Evolutionary conservation across 2,113 vertebrate species (phyloP), one percentile per base, ranked within the genome.

Genomic region (Hymenochirus boettgeri): DNA sequence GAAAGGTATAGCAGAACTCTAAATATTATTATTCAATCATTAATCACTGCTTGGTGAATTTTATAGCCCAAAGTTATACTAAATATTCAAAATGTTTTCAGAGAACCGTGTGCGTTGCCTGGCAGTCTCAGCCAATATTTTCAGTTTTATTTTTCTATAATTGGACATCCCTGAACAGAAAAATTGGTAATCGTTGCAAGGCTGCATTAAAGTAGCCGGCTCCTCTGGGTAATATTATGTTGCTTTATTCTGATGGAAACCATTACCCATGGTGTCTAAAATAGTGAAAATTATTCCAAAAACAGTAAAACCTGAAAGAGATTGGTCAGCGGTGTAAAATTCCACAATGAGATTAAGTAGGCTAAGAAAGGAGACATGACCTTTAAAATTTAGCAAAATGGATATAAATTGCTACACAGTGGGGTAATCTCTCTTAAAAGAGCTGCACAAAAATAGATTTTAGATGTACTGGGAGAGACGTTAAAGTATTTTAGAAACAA

Each of bases 261-360:
- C n/a, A 42, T 42, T 42, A 42, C 39, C 39, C n/a, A 42, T n/a
- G 17, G 11, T 42, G 39, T 42, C 13, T n/a, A 42, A 42, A 17
- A 42, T 42, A 17, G 13, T n/a, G 39, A 42, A 42, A 15, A 42
- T 42, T 42, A 42, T 42, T 42, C n/a, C 39, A 42, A 17, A n/a
- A 17, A 17, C 39, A n/a, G 39, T 42, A 42, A 42, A 42, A 42
- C 17, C 39, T 15, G 2, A 42, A 42, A 42, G 6, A 42, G 39
- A 42, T 42, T 42, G 39, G 39, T 42, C 39, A 42, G n/a, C 39
- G n/a, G 39, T 42, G 39, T 42, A 42, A 42, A 42, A 42, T 42
- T 42, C 39, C 6, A 15, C 39, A 42, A 42, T 11, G 39, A 42
- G 39, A 42, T 42, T 42, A 42, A 42, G 39, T n/a, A 42, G 39